Evolutionary conservation across 2,113 vertebrate species (phyloP).

Genomic region (Bungarus multicinctus): DNA sequence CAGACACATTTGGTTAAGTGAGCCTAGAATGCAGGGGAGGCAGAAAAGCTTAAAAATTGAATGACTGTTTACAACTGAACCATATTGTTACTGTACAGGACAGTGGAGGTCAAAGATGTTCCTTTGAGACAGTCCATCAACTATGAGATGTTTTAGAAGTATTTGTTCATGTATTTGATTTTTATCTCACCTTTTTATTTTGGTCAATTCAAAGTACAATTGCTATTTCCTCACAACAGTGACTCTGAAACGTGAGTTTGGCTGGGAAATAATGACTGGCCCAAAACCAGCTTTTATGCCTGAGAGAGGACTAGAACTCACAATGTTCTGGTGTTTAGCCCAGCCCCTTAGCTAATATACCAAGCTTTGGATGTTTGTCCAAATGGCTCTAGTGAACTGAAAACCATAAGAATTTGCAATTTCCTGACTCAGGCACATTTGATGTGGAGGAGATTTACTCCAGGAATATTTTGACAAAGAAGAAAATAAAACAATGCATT

Average conservation of each 20-base stretch:
- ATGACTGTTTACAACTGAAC: not conserved
- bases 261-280: not conserved
- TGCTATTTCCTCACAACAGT: not conserved
- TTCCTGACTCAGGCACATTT: not conserved
- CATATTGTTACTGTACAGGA: not conserved
- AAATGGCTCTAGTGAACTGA: not conserved
- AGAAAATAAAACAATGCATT: not conserved
- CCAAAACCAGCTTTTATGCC: not conserved
- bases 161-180: not conserved
- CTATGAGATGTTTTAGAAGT: not conserved
- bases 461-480: not conserved
- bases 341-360: not conserved
- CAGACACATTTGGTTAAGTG: not conserved
- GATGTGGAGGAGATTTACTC: not conserved
- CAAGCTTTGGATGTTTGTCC: not conserved
- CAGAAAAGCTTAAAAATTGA: not conserved
- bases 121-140: not conserved
- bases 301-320: not conserved
- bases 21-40: not conserved
- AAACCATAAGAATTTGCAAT: not conserved
- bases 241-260: not conserved
- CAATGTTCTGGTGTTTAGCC: not conserved
- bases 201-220: not conserved
- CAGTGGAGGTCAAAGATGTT: not conserved
- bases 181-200: not conserved